Base-by-base conservation (phyloP, 2,113 vertebrate species). In the Benitochromis conjunctus region DNA sequence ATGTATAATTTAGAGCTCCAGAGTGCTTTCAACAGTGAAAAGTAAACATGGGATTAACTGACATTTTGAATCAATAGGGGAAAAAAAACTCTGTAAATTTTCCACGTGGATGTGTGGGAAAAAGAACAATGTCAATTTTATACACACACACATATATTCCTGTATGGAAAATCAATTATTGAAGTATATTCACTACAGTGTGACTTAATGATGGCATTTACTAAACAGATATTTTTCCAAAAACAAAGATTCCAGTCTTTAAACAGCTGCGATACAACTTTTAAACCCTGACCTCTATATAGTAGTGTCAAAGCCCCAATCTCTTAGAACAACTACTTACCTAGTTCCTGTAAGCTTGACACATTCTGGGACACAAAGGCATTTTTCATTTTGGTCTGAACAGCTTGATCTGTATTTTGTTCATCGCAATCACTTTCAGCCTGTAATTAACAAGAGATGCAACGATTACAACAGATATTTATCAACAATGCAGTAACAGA, bases 331-430 rank as follows among this genome's bases (percentile, higher is more conserved):
- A 74, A 29, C 6, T 19, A 93, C 97, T 97, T 92, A 99, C 99
- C 99, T 9, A 99, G 97, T 92, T 99, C 99, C 89, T 99, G 98
- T 92, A 99, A 97, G 95, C 97, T 99, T 92, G 98, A 98, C 91
- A 99, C 98, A 7, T 99, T 99, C 96, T 99, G 98, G 89, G 98
- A 98, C 66, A 99, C 97, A 93, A 99, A 99, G 83, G 98, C 97
- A 92, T 97, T 98, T 96, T 98, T 99, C 85, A 98, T 98, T 96
- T 98, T 99, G 89, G 96, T 91, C 64, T 97, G 97, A 92, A 97
- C 94, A 53, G 97, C 97, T 90, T 98, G 98, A 93, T 99, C 99
- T 82, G 97, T 89, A 16, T 96, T 89, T 92, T 97, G 97, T 77
- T 99, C 98, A n/a, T 99, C 98, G 0, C 86, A 95, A 89, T 99